Evolutionary conservation across 1,140 invertebrate genomes (phyloP).

Genomic region (Aphis gossypii): DNA sequence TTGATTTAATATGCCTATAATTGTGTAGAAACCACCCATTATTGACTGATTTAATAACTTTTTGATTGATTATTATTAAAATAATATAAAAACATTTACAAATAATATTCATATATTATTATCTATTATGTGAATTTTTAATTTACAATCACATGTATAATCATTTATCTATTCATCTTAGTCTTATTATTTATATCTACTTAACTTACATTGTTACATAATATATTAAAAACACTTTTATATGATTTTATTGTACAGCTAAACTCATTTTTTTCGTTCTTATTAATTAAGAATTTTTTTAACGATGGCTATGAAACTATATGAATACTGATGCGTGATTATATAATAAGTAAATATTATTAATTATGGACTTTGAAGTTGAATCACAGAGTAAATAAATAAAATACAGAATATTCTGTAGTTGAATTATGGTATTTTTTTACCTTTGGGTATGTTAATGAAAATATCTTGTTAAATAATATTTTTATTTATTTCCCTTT

Average conservation of each 20-base stretch:
- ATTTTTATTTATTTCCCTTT: not conserved
- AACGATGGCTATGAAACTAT: not conserved
- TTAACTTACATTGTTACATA: not conserved
- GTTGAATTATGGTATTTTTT: not conserved
- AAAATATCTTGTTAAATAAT: conserved; percentile 16
- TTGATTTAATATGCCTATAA: not conserved
- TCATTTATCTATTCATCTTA: not conserved
- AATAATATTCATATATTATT: not conserved
- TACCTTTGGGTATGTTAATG: not conserved
- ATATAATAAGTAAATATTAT: not conserved
- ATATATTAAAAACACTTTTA: not conserved
- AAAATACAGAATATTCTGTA: not conserved
- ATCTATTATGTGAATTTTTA: not conserved
- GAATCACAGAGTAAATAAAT: conserved; percentile 4
- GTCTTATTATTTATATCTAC: not conserved
- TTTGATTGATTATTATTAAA: not conserved
- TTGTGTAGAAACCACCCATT: not conserved
- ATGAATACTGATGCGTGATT: not conserved
- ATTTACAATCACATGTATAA: not conserved
- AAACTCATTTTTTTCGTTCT: not conserved
- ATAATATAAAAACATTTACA: not conserved
- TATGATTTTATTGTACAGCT: not conserved
- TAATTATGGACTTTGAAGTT: conserved; percentile 13
- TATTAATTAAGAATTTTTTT: not conserved
- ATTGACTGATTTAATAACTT: not conserved